phyloP scores from a whole-genome alignment of 1,140 invertebrate species.

The Papilio xuthus region DNA sequence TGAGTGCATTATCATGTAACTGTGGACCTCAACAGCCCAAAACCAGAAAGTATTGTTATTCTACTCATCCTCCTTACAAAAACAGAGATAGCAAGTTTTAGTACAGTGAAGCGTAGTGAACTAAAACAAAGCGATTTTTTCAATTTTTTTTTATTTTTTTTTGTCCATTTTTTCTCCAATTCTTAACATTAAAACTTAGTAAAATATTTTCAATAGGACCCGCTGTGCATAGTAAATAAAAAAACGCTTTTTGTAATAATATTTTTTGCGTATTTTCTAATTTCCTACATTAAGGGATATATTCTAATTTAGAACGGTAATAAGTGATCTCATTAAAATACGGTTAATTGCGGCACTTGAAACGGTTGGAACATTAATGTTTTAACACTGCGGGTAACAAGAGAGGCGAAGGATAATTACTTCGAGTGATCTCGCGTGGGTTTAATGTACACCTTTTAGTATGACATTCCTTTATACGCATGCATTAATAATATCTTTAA shows the following conservation, averaged over 20 bases:
- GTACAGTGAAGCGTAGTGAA: no score
- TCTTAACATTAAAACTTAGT: no score
- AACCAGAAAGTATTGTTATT: neutral
- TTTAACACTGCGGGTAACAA: conserved; percentile 35
- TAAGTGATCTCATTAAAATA: conserved; percentile 24
- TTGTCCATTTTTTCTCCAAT: no score
- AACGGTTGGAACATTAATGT: conserved; percentile 21
- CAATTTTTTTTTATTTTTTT: no score
- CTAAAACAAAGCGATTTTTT: no score
- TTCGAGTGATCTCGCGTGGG: conserved; percentile 24
- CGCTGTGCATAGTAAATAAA: no score
- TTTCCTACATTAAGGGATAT: neutral
- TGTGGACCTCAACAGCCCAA: no score
- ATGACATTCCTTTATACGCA: conserved; percentile 10
- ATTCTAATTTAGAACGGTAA: conserved; percentile 12
- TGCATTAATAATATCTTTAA: conserved; percentile 8
- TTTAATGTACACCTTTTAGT: conserved; percentile 31
- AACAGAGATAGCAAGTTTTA: neutral
- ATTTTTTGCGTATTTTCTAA: neutral
- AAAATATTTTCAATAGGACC: no score
- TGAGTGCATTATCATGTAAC: no score
- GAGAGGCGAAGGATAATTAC: conserved; percentile 6
- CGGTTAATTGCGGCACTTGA: conserved; percentile 32
- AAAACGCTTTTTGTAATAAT: no score
- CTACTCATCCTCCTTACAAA: no score